Conservation (phyloP, 1,140 invertebrate genomes). For the Lutraria rhynchaena region DNA sequence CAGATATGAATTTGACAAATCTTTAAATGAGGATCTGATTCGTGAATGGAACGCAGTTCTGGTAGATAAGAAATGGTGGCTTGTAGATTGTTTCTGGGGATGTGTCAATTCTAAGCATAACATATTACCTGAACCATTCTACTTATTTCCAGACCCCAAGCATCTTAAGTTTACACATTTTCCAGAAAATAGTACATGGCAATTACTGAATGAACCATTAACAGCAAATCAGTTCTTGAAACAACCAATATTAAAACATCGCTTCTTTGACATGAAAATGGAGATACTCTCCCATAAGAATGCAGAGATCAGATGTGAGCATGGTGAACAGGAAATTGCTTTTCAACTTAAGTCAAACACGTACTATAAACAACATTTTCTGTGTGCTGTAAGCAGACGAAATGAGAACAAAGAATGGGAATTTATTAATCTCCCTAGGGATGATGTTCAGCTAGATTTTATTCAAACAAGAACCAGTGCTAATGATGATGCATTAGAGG, state of each 20-base stretch:
- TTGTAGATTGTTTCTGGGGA: conserved; percentile 40
- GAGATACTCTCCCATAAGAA: not conserved
- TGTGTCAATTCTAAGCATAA: not conserved
- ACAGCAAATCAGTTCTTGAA: not conserved
- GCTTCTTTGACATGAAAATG: conserved; percentile 39
- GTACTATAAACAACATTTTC: not conserved
- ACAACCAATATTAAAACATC: conserved; percentile 12
- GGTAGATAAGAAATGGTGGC: conserved; percentile 22
- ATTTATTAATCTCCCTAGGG: not conserved
- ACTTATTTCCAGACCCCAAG: conserved; percentile 34
- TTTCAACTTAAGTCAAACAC: conserved; percentile 2
- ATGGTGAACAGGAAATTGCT: conserved; percentile 12
- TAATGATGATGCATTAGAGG: conserved; percentile 1
- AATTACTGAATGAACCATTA: not conserved
- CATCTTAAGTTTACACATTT: conserved; percentile 23
- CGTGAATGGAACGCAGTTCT: conserved; percentile 45
- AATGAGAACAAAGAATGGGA: conserved; percentile 1
- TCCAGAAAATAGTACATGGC: not conserved
- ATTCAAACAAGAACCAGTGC: conserved; percentile 11
- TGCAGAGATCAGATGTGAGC: not conserved
- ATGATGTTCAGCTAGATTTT: conserved; percentile 11
- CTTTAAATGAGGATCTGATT: not conserved
- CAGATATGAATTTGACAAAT: not conserved
- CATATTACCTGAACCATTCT: not conserved
- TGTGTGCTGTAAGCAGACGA: conserved; percentile 21